phyloP scores from a whole-genome alignment of 1,140 invertebrate species.

The Akabosia matsudoensis region DNA sequence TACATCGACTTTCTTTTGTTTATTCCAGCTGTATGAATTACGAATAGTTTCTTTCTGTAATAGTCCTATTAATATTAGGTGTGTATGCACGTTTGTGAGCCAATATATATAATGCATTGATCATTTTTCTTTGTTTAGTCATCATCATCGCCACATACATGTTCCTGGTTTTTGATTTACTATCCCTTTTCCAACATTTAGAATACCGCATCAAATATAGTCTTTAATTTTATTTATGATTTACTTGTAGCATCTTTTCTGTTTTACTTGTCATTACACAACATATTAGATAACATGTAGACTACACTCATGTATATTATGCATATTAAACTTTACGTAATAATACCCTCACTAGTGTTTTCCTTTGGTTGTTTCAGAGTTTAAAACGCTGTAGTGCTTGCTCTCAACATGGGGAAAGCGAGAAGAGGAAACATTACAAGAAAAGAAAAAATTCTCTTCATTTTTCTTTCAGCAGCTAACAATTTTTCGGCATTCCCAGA shows the following conservation, averaged over 20 bases:
- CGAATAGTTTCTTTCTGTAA: neutral
- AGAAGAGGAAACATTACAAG: too few species aligned
- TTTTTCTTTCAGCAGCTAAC: too few species aligned
- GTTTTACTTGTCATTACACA: neutral
- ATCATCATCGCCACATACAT: constrained; percentile 4
- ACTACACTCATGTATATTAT: neutral
- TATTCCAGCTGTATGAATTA: neutral
- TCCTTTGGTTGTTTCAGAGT: neutral
- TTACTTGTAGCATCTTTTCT: constrained; percentile 10
- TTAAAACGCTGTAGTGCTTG: too few species aligned
- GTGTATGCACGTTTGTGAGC: constrained; percentile 11
- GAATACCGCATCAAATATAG: neutral
- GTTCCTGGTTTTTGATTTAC: too few species aligned
- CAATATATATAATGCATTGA: constrained; percentile 11
- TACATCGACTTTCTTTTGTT: neutral
- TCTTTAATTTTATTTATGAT: neutral
- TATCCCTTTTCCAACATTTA: neutral
- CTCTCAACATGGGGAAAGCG: too few species aligned
- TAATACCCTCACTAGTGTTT: constrained; percentile 1
- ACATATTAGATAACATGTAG: neutral
- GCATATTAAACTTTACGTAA: neutral
- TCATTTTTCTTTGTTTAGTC: neutral
- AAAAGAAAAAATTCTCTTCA: too few species aligned
- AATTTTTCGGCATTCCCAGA: too few species aligned
- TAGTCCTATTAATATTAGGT: neutral